Conservation (phyloP, 2,888 invertebrate species). For the Bombyx huttoni region DNA sequence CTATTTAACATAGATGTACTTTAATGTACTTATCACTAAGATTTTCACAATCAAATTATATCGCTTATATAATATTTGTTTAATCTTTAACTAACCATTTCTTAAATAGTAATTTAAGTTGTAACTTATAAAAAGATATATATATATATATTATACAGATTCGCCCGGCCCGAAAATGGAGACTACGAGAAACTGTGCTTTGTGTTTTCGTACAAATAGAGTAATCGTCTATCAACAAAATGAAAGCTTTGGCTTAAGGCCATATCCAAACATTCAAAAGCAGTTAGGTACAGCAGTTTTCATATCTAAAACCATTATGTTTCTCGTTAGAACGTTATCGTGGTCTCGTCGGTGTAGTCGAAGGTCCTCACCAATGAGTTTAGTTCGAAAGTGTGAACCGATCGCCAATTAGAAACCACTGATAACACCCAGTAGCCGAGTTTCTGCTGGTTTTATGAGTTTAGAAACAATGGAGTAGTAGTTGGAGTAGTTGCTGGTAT, state of each 20-base stretch:
- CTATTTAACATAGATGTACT: too few relatives aligned
- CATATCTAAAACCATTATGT: constrained; percentile 51
- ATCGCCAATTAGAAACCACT: constrained; percentile 38
- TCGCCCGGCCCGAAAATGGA: too few relatives aligned
- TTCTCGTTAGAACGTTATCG: constrained; percentile 13
- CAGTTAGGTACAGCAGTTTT: constrained; percentile 55
- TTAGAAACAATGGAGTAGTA: constrained; percentile 4
- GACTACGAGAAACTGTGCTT: too few relatives aligned
- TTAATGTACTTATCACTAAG: too few relatives aligned
- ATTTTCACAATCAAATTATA: too few relatives aligned
- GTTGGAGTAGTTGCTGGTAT: not conserved
- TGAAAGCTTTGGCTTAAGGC: constrained; percentile 1
- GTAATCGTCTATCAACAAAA: not conserved
- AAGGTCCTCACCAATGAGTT: constrained; percentile 40
- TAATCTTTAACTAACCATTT: too few relatives aligned
- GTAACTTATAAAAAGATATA: too few relatives aligned
- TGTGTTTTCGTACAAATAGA: too few relatives aligned
- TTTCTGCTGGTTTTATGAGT: constrained; percentile 28
- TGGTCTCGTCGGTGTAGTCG: constrained; percentile 27
- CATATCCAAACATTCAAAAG: constrained; percentile 34
- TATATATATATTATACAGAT: too few relatives aligned
- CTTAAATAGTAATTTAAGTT: too few relatives aligned
- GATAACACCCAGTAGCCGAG: constrained; percentile 33
- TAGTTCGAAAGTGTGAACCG: constrained; percentile 42
- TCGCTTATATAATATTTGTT: too few relatives aligned